Conservation (phyloP, 92 coral and sea anemone genomes). For the Epizoanthus scotinus region DNA sequence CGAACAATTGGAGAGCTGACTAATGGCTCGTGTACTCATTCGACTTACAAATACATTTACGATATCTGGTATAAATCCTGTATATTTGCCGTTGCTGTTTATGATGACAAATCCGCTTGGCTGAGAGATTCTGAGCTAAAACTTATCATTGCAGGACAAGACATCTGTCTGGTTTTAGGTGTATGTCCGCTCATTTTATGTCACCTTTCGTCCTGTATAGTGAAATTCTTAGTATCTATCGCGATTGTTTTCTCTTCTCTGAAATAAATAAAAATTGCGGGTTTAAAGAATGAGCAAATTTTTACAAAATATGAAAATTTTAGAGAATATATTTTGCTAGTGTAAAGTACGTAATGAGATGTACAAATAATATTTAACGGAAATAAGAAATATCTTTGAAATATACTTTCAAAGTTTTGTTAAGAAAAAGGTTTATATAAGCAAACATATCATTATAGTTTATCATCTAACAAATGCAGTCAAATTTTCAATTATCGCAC, state of each 20-base stretch:
- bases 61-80: no score
- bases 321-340: conserved; percentile 35
- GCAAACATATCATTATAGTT: not conserved
- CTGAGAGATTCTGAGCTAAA: no score
- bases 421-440: conserved; percentile 26
- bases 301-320: not conserved
- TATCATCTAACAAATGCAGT: not conserved
- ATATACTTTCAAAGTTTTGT: conserved; percentile 5
- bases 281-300: conserved; percentile 10
- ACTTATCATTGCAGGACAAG: no score
- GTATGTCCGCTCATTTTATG: no score
- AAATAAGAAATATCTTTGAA: conserved; percentile 27
- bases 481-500: not conserved
- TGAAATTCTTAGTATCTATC: not conserved
- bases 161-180: no score
- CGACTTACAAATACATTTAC: no score
- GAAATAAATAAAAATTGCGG: not conserved
- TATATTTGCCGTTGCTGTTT: not conserved
- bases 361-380: conserved; percentile 31
- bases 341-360: conserved; percentile 25
- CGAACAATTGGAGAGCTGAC: no score
- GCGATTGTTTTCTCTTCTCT: not conserved
- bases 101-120: not conserved
- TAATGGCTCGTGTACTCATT: no score
- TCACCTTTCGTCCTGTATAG: not conserved